Conservation (phyloP, 2,797 vertebrate genomes). For the Amniataba percoides region DNA sequence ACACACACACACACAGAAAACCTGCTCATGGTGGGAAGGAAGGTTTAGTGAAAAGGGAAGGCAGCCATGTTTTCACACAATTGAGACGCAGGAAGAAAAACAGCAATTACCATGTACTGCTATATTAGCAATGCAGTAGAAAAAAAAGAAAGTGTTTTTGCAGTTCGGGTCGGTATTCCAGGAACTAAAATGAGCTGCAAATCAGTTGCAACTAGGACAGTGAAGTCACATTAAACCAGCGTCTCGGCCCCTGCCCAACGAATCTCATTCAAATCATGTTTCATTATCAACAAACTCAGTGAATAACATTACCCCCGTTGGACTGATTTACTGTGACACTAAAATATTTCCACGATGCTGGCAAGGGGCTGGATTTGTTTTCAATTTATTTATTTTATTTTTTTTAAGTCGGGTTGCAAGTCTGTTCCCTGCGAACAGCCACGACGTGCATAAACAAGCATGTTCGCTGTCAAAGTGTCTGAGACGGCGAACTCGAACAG, state of each 20-base stretch:
- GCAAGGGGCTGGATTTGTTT: not conserved
- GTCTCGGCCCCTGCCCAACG: constrained; percentile 2
- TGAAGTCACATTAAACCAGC: constrained; percentile 29
- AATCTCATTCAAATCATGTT: constrained; percentile 50
- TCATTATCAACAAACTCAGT: constrained; percentile 38
- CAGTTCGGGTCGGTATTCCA: not conserved
- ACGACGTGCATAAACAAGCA: constrained; percentile 32
- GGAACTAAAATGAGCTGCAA: constrained; percentile 50
- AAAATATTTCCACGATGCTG: constrained; percentile 17
- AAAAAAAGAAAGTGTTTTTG: not conserved
- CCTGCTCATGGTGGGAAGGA: not conserved
- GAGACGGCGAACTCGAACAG: not conserved
- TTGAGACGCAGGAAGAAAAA: not conserved
- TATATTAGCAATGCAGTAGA: constrained; percentile 5
- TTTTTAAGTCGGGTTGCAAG: not conserved
- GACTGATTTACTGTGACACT: constrained; percentile 31
- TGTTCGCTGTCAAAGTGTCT: constrained; percentile 31
- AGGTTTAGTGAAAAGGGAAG: not conserved
- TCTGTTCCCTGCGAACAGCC: constrained; percentile 30
- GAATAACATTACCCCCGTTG: constrained; percentile 45
- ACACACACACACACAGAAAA: not conserved
- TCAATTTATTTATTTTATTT: not conserved
- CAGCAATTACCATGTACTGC: not conserved
- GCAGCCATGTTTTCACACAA: not conserved
- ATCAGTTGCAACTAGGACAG: constrained; percentile 63